A percentile compares a stretch with the other conserved stretches of the same genome.
Conservation (phyloP, 2,888 invertebrate genomes). For the Prosopocoilus inquinatus region DNA sequence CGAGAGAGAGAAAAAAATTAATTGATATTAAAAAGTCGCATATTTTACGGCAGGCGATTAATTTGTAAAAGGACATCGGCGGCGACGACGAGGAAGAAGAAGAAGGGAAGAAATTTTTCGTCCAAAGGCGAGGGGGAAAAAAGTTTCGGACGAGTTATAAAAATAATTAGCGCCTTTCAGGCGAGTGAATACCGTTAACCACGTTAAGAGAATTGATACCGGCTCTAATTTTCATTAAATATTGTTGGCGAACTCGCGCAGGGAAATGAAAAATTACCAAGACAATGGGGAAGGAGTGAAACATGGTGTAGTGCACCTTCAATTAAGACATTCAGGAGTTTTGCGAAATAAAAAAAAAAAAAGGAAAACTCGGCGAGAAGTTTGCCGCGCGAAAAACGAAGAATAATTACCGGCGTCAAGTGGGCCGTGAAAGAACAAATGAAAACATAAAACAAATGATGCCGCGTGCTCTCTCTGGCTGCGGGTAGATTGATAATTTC, state of each 20-base stretch:
- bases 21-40: too few species aligned
- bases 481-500: slow-evolving; percentile 30
- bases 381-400: slow-evolving; percentile 31
- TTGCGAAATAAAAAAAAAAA: background rate
- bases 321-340: slow-evolving; percentile 38
- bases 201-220: slow-evolving; percentile 39
- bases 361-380: slow-evolving; percentile 1
- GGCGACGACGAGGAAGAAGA: too few species aligned
- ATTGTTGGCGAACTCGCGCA: slow-evolving; percentile 37
- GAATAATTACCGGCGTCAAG: slow-evolving; percentile 50
- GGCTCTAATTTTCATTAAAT: slow-evolving; percentile 49
- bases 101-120: too few species aligned
- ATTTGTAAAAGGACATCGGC: too few species aligned
- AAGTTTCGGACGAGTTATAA: slow-evolving; percentile 32
- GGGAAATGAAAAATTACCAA: slow-evolving; percentile 49
- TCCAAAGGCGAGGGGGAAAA: background rate
- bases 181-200: slow-evolving; percentile 38
- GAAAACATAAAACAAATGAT: slow-evolving; percentile 51
- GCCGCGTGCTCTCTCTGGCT: slow-evolving; percentile 29
- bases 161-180: slow-evolving; percentile 44
- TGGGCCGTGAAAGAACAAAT: slow-evolving; percentile 48
- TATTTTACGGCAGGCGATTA: too few species aligned
- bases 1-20: too few species aligned
- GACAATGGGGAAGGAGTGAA: slow-evolving; percentile 46
- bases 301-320: slow-evolving; percentile 49